Percentiles rank a stretch among this genome's conserved stretches.
Conservation (phyloP, 2,113 vertebrate genomes). For the Corythoichthys haematopterus region DNA sequence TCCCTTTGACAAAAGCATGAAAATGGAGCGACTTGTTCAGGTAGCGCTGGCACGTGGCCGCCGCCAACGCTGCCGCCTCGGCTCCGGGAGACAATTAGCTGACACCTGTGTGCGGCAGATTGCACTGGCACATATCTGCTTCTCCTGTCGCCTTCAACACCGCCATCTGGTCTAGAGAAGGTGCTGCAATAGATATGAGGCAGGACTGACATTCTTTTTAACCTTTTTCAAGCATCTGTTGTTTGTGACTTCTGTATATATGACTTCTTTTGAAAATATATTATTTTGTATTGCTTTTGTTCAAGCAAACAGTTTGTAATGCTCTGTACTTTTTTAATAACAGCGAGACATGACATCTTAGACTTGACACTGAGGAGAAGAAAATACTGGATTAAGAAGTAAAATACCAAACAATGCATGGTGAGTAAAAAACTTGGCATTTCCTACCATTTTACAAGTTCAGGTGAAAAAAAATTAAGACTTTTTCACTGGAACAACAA, state of each 20-base stretch:
- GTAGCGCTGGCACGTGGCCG: conserved; percentile 69
- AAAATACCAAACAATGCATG: background rate
- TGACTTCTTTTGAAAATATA: background rate
- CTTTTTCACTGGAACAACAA: too few species aligned
- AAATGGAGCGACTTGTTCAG: conserved; percentile 80
- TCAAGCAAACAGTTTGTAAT: background rate
- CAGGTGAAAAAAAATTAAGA: background rate
- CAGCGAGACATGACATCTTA: background rate
- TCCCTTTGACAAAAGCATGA: conserved; percentile 58
- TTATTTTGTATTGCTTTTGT: background rate
- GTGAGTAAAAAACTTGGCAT: background rate
- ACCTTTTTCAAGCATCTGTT: conserved; percentile 16
- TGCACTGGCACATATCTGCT: conserved; percentile 86
- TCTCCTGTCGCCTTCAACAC: conserved; percentile 77
- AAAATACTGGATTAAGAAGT: background rate
- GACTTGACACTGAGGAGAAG: background rate
- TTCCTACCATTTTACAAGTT: background rate
- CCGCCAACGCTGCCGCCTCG: conserved; percentile 54
- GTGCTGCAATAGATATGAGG: conserved; percentile 81
- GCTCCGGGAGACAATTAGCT: conserved; percentile 87
- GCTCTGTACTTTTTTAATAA: background rate
- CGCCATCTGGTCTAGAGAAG: conserved; percentile 88
- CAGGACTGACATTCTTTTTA: conserved; percentile 29
- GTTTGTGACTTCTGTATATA: conserved; percentile 5
- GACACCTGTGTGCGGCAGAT: conserved; percentile 90